Evolutionary conservation across 2,113 vertebrate genomes (phyloP).

Genomic region (Boulengeromyrus knoepffleri): DNA sequence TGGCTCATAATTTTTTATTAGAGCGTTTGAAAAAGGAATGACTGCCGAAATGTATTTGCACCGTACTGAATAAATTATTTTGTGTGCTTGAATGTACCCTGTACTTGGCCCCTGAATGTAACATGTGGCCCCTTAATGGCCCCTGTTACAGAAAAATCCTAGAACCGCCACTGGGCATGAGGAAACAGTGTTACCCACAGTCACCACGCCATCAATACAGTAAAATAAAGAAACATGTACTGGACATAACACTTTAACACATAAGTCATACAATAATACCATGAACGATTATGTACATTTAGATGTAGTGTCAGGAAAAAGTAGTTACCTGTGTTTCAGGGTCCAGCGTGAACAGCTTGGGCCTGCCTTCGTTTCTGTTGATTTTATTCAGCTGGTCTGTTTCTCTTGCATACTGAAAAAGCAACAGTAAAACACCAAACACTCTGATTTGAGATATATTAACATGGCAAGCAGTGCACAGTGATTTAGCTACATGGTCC

Average conservation of each 20-base stretch:
- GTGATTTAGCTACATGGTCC: neutral
- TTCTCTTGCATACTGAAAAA: slow-evolving; percentile 81
- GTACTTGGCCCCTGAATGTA: too few relatives aligned
- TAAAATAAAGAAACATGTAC: neutral
- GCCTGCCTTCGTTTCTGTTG: slow-evolving; percentile 85
- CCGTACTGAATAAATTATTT: too few relatives aligned
- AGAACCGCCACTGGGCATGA: neutral
- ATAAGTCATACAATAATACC: neutral
- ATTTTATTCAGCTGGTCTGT: slow-evolving; percentile 93
- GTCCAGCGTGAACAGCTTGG: slow-evolving; percentile 87
- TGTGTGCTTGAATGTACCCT: too few relatives aligned
- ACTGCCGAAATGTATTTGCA: too few relatives aligned
- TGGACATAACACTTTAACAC: neutral
- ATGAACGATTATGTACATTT: neutral
- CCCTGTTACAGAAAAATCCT: too few relatives aligned
- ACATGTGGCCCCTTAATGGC: too few relatives aligned
- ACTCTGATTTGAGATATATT: neutral
- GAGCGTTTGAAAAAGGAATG: too few relatives aligned
- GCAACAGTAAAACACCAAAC: neutral
- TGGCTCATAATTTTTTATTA: too few relatives aligned
- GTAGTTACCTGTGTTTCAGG: slow-evolving; percentile 82
- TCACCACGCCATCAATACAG: neutral
- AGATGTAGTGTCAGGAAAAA: neutral
- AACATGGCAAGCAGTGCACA: neutral
- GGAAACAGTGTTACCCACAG: neutral